Conservation (phyloP, 2,888 invertebrate genomes). For the Trichogramma evanescens region DNA sequence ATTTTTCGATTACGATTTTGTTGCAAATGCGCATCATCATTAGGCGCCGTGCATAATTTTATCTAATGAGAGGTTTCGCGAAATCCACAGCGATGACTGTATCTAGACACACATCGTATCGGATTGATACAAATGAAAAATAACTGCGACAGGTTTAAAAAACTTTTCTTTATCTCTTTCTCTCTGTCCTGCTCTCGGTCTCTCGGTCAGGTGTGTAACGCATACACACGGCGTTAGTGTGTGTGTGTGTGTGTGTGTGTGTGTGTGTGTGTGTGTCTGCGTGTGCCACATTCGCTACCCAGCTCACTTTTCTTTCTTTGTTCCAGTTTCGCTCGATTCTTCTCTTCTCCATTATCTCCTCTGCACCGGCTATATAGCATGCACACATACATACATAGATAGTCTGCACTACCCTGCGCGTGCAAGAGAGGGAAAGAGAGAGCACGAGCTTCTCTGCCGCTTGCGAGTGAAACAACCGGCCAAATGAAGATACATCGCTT, state of each 20-base stretch:
- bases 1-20: no score
- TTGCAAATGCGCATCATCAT: no score
- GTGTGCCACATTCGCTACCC: neutral
- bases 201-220: no score
- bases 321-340: neutral
- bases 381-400: neutral
- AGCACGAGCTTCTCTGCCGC: neutral
- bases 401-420: neutral
- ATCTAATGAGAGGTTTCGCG: no score
- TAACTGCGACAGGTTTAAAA: no score
- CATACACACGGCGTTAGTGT: no score
- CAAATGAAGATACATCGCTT: slow-evolving; percentile 46
- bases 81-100: no score
- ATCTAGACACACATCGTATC: no score
- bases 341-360: slow-evolving; percentile 13
- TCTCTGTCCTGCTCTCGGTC: neutral
- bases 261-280: no score
- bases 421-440: neutral
- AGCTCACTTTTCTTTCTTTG: neutral
- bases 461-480: slow-evolving; percentile 35
- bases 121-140: no score
- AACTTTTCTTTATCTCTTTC: neutral
- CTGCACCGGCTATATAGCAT: neutral
- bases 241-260: no score
- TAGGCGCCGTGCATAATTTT: no score